Base-by-base conservation (phyloP, 2,797 vertebrate genomes). In the Leptoclinus maculatus region DNA sequence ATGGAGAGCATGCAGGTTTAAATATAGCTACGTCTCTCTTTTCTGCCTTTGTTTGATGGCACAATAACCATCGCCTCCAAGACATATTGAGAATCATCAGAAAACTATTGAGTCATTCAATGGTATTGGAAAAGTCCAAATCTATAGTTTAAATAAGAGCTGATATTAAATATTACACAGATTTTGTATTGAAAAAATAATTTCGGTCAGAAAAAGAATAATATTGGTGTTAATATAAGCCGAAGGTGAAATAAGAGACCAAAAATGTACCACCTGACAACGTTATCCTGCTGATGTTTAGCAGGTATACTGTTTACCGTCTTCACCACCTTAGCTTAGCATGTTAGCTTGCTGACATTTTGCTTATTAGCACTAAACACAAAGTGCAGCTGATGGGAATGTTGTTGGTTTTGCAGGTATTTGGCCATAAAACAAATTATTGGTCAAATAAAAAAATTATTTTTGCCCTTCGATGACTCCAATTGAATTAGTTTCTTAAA, bases 1-100 rank as follows among this genome's bases (percentile, higher is more conserved):
- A 75, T 72, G 58, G 74, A 69, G 80, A 84, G 57, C 74, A 17
- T 60, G 53, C 47, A 71, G 65, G 34, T 80, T 76, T 68, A 29
- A 83, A 79, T 80, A 66, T 38, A 80, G 59, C 66, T 63, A 27
- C 47, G 60, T 65, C 12, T 79, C 16, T 62, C 10, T 59, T 68
- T 74, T 58, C 59, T 65, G 59, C 53, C 29, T 59, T 84, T 57
- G 11, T 54, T 29, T 65, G 57, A 71, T 66, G 70, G 58, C 65
- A 32, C 66, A 34, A 51, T 54, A 39, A 32, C 13, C 57, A 12
- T 62, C 65, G 60, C 60, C 62, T 43, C 34, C 64, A 64, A 25
- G 19, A 29, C 5, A 11, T 59, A 71, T 66, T 70, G 45, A 66
- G 41, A 67, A 74, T 71, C 41, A 45, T 77, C n/a, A 65, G 11